These are phyloP conservation scores for Chionomys nivalis DNA, from an alignment of 2,113 vertebrate genomes.

Conservation along the genomic window DNA sequence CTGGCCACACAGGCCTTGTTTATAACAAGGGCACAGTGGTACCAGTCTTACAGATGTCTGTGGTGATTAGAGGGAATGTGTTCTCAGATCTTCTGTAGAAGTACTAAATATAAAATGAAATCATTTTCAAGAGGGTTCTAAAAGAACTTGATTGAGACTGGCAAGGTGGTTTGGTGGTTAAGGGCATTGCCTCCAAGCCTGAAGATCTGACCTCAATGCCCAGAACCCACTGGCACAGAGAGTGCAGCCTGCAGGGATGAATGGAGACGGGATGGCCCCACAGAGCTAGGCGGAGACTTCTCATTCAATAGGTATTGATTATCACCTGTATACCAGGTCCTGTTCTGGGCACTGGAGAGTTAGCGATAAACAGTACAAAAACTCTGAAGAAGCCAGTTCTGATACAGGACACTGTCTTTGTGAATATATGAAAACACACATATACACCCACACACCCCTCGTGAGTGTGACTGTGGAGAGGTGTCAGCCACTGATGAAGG, in stretches of 20 bases:
- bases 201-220: neutral
- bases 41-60: neutral
- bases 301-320: neutral
- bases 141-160: neutral
- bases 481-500: neutral
- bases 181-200: neutral
- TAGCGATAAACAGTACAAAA: neutral
- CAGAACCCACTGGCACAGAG: neutral
- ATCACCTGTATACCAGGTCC: neutral
- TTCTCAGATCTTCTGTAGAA: neutral
- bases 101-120: neutral
- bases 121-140: neutral
- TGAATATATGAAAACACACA: neutral
- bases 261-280: neutral
- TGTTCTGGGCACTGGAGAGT: neutral
- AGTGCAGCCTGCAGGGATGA: neutral
- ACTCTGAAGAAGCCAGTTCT: neutral
- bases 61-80: neutral
- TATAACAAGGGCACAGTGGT: neutral
- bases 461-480: rapidly evolving
- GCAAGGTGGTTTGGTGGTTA: neutral
- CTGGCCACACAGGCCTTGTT: neutral
- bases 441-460: neutral
- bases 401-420: neutral
- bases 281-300: neutral